These are phyloP conservation scores for Thalassaphorura encarpata DNA, from an alignment of 1,140 invertebrate genomes.

Conservation along the genomic window DNA sequence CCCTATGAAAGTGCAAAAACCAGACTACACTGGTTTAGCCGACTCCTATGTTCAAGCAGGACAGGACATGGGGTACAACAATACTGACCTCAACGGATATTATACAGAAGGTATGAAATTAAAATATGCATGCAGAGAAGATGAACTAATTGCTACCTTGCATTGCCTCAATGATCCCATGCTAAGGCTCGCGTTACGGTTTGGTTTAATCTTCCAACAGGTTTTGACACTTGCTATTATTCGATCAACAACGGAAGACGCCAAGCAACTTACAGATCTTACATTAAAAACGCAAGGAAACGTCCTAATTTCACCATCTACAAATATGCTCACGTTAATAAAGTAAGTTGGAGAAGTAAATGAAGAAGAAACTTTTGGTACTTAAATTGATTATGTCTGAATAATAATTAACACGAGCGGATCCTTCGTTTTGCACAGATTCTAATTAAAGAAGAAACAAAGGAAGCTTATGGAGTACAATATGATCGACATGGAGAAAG, in stretches of 20 bases:
- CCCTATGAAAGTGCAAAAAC: constrained; percentile 14
- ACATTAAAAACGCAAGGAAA: neutral
- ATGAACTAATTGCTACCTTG: neutral
- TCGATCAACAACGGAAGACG: constrained; percentile 12
- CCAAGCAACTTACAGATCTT: constrained; percentile 3
- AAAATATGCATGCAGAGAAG: neutral
- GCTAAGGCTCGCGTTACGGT: too few species aligned
- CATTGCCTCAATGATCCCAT: too few species aligned
- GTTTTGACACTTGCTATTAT: constrained; percentile 22
- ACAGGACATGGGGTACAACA: constrained; percentile 21
- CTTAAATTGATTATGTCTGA: neutral
- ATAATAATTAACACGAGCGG: neutral
- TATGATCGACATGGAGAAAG: constrained; percentile 17
- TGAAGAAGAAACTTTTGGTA: neutral
- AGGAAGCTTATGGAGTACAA: constrained; percentile 26
- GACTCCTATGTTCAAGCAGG: constrained; percentile 15
- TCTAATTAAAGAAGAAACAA: constrained; percentile 8
- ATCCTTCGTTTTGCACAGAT: constrained; percentile 7
- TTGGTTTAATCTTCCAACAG: too few species aligned
- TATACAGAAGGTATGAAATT: constrained; percentile 14
- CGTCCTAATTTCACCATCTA: constrained; percentile 15
- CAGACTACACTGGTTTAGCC: constrained; percentile 6
- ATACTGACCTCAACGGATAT: constrained; percentile 19
- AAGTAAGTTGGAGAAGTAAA: constrained; percentile 8
- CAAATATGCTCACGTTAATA: constrained; percentile 23